A percentile compares a stretch with the other conserved stretches of the same genome.
These are phyloP conservation scores for Phainopepla nitens DNA, from an alignment of 2,113 vertebrate genomes.

Conservation along the genomic window DNA sequence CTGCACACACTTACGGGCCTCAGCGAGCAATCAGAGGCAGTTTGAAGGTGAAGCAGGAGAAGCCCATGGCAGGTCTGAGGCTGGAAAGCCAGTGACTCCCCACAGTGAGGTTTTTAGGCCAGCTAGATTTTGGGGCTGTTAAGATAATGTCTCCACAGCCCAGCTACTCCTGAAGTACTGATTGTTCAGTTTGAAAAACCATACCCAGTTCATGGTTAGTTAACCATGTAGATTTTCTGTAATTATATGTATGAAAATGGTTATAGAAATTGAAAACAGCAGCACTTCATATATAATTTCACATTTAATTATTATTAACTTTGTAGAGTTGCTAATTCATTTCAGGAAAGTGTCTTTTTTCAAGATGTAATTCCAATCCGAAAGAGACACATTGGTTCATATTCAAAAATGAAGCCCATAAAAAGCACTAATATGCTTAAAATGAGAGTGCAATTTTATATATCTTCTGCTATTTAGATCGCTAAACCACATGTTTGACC, in stretches of 20 bases:
- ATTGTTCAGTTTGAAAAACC: background rate
- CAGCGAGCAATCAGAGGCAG: fast-evolving
- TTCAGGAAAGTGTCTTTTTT: background rate
- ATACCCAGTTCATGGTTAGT: background rate
- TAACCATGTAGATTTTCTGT: background rate
- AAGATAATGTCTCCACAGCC: background rate
- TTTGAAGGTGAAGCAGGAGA: background rate
- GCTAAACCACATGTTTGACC: background rate
- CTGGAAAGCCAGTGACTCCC: background rate
- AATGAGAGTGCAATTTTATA: background rate
- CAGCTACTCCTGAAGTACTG: background rate
- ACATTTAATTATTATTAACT: background rate
- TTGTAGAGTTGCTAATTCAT: background rate
- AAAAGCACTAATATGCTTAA: background rate
- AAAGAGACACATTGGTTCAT: background rate
- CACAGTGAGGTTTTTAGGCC: background rate
- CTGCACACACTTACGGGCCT: background rate
- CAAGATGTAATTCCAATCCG: background rate
- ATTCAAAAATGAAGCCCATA: background rate
- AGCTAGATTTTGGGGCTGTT: background rate
- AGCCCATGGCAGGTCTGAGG: background rate
- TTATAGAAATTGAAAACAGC: background rate
- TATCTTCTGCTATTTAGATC: background rate
- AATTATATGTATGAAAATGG: background rate
- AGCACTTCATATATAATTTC: background rate